phyloP scores from a whole-genome alignment of 2,113 vertebrate species.

The Callorhinus ursinus region DNA sequence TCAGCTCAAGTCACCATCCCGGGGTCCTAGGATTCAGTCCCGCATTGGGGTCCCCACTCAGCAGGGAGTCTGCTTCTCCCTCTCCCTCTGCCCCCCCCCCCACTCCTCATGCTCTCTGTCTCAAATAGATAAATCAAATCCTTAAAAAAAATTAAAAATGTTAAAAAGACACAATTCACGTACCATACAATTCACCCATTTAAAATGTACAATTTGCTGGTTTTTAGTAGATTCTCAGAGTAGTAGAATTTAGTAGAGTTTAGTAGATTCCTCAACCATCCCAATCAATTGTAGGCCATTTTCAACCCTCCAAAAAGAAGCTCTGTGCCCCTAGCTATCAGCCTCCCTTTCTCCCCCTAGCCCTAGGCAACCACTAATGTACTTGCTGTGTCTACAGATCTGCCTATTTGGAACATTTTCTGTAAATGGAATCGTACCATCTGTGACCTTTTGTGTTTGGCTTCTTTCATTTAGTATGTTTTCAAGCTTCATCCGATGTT shows the following conservation, averaged over 20 bases:
- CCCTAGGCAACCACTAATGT: background rate
- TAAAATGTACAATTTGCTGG: background rate
- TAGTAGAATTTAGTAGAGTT: background rate
- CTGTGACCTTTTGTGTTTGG: background rate
- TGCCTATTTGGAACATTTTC: background rate
- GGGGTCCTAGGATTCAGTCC: background rate
- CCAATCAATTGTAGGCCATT: background rate
- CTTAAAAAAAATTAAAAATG: background rate
- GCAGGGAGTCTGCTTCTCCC: background rate
- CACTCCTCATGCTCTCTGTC: fast-evolving
- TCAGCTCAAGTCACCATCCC: background rate
- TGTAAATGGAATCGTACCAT: background rate
- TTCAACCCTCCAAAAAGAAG: background rate
- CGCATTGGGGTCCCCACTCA: background rate
- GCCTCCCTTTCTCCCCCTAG: too few species aligned
- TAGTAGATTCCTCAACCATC: background rate
- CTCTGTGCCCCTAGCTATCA: background rate
- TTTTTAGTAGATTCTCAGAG: background rate
- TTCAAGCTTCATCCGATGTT: background rate
- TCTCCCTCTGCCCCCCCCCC: background rate
- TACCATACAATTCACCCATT: background rate
- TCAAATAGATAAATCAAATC: background rate
- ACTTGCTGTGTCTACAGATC: background rate
- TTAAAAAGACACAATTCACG: background rate
- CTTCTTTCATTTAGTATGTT: background rate